Conservation (phyloP, 2,797 vertebrate genomes). For the Limosa lapponica region DNA sequence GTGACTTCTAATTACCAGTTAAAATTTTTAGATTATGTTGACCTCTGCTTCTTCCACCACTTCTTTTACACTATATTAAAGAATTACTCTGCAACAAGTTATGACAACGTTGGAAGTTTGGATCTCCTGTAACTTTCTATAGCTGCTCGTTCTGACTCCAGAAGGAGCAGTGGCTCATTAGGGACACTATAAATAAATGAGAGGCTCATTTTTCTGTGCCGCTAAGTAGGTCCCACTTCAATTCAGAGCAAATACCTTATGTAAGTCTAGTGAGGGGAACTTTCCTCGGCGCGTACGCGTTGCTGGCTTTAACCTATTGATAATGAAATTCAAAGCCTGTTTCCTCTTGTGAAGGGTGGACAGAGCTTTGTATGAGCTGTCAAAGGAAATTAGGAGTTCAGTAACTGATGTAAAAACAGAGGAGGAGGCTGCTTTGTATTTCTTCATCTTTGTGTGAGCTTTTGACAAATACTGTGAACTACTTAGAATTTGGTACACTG, state of each 20-base stretch:
- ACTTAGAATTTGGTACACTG: neutral
- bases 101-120: neutral
- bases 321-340: slow-evolving; percentile 15
- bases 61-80: neutral
- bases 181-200: slow-evolving; percentile 21
- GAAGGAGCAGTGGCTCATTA: neutral
- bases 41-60: neutral
- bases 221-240: slow-evolving; percentile 31
- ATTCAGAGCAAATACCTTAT: slow-evolving; percentile 23
- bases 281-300: neutral
- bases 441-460: neutral
- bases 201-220: slow-evolving; percentile 2
- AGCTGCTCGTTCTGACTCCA: neutral
- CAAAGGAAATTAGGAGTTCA: slow-evolving; percentile 28
- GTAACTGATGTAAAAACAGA: slow-evolving; percentile 23
- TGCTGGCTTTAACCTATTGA: neutral
- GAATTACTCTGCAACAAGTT: neutral
- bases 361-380: slow-evolving; percentile 1
- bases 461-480: neutral
- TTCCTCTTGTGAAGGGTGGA: slow-evolving; percentile 2
- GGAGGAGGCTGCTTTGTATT: slow-evolving; percentile 36
- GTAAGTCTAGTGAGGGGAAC: neutral
- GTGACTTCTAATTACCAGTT: neutral
- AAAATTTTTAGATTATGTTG: neutral
- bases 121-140: neutral